A percentile compares a stretch with the other conserved stretches of the same genome.
These are phyloP conservation scores for Drosophila nr. perissopoda DNA, from an alignment of 2,888 invertebrate genomes.

Conservation along the genomic window DNA sequence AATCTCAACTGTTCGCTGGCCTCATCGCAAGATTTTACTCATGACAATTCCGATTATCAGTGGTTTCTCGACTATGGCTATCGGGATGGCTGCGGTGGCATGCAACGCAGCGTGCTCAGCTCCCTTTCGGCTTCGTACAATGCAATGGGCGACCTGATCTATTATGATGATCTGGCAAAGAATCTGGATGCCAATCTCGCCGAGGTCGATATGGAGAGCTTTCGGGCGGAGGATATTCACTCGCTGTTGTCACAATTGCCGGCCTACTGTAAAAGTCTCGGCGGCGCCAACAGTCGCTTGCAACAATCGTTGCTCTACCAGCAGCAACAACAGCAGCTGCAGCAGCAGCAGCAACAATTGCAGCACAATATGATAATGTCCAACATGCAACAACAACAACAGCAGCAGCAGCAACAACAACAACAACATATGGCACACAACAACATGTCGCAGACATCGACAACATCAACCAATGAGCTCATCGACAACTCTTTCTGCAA, in stretches of 20 bases:
- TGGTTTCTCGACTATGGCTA: conserved; percentile 96
- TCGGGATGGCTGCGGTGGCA: conserved; percentile 89
- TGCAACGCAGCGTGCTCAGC: conserved; percentile 92
- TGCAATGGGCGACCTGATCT: conserved; percentile 88
- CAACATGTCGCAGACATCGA: conserved; percentile 79
- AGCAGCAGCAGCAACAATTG: conserved; percentile 52
- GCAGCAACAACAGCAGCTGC: conserved; percentile 69
- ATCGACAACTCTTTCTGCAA: conserved; percentile 95
- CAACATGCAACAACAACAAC: conserved; percentile 58
- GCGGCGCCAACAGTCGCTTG: conserved; percentile 82
- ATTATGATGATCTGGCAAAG: conserved; percentile 94
- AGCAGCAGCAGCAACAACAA: conserved; percentile 49
- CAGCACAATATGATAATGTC: conserved; percentile 54
- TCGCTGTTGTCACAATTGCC: conserved; percentile 92
- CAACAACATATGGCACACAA: conserved; percentile 60
- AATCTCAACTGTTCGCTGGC: conserved; percentile 85
- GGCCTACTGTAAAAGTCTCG: conserved; percentile 89
- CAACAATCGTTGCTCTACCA: conserved; percentile 78
- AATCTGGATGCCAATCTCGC: conserved; percentile 97
- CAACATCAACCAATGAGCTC: conserved; percentile 87
- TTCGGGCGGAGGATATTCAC: conserved; percentile 95
- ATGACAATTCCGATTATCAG: conserved; percentile 95
- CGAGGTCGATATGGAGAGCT: conserved; percentile 97
- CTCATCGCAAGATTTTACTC: conserved; percentile 88
- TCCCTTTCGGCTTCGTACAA: conserved; percentile 93